Percentiles rank a stretch among this genome's conserved stretches.
phyloP scores from a whole-genome alignment of 1,140 invertebrate species.

The Stegodyphus mimosarum region DNA sequence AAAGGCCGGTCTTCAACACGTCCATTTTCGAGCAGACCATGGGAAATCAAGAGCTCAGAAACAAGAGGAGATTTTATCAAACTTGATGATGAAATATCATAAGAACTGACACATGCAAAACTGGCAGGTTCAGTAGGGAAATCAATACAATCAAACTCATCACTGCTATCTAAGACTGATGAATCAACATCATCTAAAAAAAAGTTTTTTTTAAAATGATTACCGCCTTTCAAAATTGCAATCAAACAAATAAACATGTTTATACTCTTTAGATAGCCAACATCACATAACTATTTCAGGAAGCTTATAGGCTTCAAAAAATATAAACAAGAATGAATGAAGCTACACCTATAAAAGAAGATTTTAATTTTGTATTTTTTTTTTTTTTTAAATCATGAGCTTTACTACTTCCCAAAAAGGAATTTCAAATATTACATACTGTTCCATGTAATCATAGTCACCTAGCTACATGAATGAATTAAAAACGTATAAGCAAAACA shows the following conservation, averaged over 20 bases:
- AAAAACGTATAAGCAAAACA: too few species aligned
- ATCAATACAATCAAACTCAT: constrained; percentile 26
- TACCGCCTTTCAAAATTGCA: not conserved
- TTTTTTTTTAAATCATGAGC: too few species aligned
- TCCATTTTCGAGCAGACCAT: constrained; percentile 45
- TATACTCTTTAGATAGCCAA: too few species aligned
- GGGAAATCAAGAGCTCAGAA: constrained; percentile 38
- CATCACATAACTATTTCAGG: too few species aligned
- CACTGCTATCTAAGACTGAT: constrained; percentile 19
- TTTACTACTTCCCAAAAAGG: too few species aligned
- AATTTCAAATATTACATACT: too few species aligned
- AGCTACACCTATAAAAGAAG: too few species aligned
- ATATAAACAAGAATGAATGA: too few species aligned
- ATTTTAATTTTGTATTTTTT: too few species aligned
- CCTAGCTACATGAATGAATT: too few species aligned
- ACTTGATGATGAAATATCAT: constrained; percentile 52
- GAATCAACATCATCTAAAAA: constrained; percentile 7
- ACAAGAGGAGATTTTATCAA: constrained; percentile 54
- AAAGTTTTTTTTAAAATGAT: not conserved
- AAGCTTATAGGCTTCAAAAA: too few species aligned
- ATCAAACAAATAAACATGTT: not conserved
- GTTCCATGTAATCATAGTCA: too few species aligned
- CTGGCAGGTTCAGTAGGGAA: constrained; percentile 2
- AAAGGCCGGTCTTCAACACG: constrained; percentile 26
- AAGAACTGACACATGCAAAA: constrained; percentile 21